Conservation (phyloP, 2,113 vertebrate species). For the Bubo scandiacus region DNA sequence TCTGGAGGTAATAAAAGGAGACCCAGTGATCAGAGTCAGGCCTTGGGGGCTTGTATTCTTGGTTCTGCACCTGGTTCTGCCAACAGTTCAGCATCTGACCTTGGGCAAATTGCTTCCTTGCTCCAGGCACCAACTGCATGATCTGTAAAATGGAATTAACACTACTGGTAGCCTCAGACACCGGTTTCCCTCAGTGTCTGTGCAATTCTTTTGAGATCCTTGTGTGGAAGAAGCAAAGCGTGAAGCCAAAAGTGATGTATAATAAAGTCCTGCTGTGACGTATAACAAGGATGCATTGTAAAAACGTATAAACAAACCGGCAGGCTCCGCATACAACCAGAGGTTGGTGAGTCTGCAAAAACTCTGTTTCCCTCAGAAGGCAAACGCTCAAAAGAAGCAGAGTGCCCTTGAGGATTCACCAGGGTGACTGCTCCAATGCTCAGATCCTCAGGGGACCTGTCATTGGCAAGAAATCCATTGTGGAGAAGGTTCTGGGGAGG, state of each 20-base stretch:
- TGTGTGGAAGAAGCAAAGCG: not conserved
- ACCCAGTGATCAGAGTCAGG: not conserved
- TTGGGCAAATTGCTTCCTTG: slow-evolving; percentile 8
- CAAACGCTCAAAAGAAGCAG: not conserved
- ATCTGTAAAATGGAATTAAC: not conserved
- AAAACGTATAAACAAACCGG: not conserved
- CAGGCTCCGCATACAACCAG: not conserved
- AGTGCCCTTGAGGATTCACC: not conserved
- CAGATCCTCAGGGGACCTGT: not conserved
- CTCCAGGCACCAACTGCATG: not conserved
- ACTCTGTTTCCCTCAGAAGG: not conserved
- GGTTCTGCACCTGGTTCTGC: not conserved
- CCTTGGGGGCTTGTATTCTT: not conserved
- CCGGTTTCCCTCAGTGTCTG: not conserved
- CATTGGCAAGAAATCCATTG: not conserved
- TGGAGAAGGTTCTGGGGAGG: not conserved
- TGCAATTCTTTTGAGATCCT: slow-evolving; percentile 57
- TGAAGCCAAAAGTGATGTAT: not conserved
- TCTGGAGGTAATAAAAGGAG: not conserved
- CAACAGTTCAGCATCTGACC: not conserved
- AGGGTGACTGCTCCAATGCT: not conserved
- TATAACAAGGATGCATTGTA: fast-evolving
- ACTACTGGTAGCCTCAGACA: not conserved
- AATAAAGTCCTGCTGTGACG: not conserved
- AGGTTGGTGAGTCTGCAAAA: not conserved